Percentiles rank a stretch among this genome's conserved stretches.
phyloP scores from a whole-genome alignment of 1,140 invertebrate genomes.

The Drosophila ironensis region DNA sequence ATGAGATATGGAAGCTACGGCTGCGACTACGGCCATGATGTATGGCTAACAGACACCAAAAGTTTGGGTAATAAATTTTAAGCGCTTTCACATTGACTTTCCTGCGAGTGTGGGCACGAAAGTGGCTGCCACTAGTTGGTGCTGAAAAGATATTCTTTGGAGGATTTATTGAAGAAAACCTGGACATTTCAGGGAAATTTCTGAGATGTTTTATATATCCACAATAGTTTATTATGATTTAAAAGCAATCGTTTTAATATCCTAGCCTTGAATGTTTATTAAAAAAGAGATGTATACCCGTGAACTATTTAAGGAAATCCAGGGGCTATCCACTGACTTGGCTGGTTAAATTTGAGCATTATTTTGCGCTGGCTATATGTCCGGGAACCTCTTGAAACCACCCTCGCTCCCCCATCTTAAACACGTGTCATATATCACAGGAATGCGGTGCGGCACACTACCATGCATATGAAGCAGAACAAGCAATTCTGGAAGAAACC shows the following conservation, averaged over 20 bases:
- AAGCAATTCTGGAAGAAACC: constrained; percentile 36
- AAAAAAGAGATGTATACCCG: background rate
- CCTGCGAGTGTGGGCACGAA: background rate
- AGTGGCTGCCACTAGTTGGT: background rate
- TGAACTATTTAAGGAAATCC: too few species aligned
- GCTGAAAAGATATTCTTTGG: too few species aligned
- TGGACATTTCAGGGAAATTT: too few species aligned
- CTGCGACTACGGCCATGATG: constrained; percentile 60
- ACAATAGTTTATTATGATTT: too few species aligned
- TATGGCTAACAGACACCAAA: constrained; percentile 71
- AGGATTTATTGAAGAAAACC: too few species aligned
- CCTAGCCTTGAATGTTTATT: too few species aligned
- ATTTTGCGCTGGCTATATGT: background rate
- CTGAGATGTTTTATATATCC: too few species aligned
- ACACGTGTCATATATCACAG: constrained; percentile 63
- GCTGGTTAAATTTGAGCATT: too few species aligned
- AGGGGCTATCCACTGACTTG: too few species aligned
- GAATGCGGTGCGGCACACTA: too few species aligned
- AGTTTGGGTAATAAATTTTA: constrained; percentile 77
- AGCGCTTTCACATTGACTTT: constrained; percentile 56
- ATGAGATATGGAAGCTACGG: constrained; percentile 51
- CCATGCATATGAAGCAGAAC: too few species aligned
- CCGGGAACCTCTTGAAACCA: constrained; percentile 9
- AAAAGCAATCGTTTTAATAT: too few species aligned
- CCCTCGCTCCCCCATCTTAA: constrained; percentile 43